Conservation (phyloP, 2,113 vertebrate species). For the Vidua chalybeata region DNA sequence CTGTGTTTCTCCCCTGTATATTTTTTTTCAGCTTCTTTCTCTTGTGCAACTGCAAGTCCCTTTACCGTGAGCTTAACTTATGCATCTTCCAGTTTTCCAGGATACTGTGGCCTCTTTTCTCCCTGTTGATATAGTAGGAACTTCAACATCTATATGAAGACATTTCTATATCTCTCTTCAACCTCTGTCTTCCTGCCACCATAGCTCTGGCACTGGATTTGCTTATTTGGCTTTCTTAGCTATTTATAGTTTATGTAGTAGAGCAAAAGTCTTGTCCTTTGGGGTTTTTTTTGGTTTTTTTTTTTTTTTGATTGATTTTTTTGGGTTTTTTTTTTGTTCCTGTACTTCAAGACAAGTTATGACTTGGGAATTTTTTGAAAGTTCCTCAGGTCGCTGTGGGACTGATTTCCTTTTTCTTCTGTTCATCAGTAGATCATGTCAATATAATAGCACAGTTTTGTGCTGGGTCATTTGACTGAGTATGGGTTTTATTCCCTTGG, state of each 20-base stretch:
- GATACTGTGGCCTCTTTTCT: background rate
- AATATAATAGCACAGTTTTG: background rate
- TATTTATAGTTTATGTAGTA: background rate
- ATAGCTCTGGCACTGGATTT: background rate
- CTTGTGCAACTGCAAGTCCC: background rate
- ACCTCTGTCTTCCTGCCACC: background rate
- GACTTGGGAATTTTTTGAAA: background rate
- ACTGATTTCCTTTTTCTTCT: background rate
- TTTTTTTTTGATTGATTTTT: background rate
- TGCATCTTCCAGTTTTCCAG: background rate
- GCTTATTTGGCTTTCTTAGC: background rate
- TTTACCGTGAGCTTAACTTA: background rate
- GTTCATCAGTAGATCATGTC: background rate
- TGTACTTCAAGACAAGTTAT: background rate
- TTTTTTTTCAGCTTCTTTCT: background rate
- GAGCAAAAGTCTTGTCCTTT: background rate
- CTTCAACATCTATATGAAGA: background rate
- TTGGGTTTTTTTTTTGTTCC: background rate
- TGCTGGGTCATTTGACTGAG: background rate
- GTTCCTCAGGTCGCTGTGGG: background rate
- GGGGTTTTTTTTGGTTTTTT: background rate
- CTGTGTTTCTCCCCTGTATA: background rate
- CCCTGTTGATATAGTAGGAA: background rate
- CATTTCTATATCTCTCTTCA: background rate
- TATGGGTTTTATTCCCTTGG: background rate